Base-by-base conservation (phyloP, 2,797 vertebrate species). In the Darevskia nairensis region DNA sequence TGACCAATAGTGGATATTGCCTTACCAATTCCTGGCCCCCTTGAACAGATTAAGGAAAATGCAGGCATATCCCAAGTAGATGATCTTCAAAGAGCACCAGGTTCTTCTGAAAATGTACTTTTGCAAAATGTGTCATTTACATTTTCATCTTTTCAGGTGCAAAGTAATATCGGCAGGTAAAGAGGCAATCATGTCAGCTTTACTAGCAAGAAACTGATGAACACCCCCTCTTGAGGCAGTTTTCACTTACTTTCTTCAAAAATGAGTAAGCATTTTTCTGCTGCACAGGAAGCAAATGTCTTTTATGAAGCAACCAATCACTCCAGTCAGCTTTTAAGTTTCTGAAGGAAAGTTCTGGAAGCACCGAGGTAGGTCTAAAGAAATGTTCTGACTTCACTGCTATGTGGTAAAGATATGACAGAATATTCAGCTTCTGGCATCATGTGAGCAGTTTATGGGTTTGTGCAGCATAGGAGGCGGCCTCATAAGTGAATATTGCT, bases 141-240 rank as follows among this genome's bases (percentile, higher is more conserved):
- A 85, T 85, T 66, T 88, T 84, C 85, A 89, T 80, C 55, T 72
- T 80, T 89, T 75, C 39, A 89, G 55, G 41, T 74, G 41, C 68
- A 80, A 80, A 80, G 32, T 39, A 35, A 35, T 84, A 72, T 64
- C 79, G 64, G 75, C 29, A 82, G 64, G 29, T 44, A 74, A 82
- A 82, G 55, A 46, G 35, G 69, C 69, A 75, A 35, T 75, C 68
- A 35, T 13, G 21, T 74, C 66, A 35, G 50, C 21, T 79, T 84
- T 84, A 72, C 68, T 85, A 41, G 39, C 27, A 39, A 72, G 29
- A 78, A 79, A 71, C 35, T 61, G 27, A 78, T 68, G 19, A 88
- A 71, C 46, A 59, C n/a, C 6, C 35, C 61, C 41, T 21, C 39
- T 88, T 88, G 39, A 59, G 68, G 29, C 68, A 72, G 6, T 50